Percentiles rank a stretch among this genome's conserved stretches.
phyloP scores from a whole-genome alignment of 2,113 vertebrate genomes.

The Oreochromis tanganicae region DNA sequence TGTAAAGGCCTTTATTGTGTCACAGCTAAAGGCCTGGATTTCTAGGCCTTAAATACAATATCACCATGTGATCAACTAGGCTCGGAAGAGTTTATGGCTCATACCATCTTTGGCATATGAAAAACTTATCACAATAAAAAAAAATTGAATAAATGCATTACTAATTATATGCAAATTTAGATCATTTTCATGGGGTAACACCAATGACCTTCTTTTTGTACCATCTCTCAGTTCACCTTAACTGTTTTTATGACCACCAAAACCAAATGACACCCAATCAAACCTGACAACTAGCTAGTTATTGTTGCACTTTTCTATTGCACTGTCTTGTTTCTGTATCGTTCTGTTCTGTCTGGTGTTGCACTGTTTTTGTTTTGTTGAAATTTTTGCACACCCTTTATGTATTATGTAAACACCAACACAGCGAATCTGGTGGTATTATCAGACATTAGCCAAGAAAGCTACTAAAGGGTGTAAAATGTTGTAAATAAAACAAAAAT shows the following conservation, averaged over 20 bases:
- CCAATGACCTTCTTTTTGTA: background rate
- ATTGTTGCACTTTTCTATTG: background rate
- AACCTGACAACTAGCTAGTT: background rate
- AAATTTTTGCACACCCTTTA: background rate
- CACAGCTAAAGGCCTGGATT: background rate
- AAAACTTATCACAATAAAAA: background rate
- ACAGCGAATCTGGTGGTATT: background rate
- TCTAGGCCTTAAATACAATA: background rate
- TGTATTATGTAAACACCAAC: background rate
- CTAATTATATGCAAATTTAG: background rate
- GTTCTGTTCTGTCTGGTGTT: background rate
- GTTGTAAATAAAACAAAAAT: fast-evolving
- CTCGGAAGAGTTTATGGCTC: background rate
- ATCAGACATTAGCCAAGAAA: background rate
- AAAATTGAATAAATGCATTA: background rate
- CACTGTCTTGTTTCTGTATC: background rate
- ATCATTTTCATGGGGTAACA: background rate
- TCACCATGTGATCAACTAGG: background rate
- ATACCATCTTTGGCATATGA: background rate
- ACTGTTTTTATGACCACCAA: background rate
- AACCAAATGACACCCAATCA: background rate
- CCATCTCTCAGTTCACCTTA: background rate
- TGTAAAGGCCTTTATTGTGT: background rate
- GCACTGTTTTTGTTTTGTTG: background rate
- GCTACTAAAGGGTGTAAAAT: background rate